A percentile compares a stretch with the other conserved stretches of the same genome.
These are phyloP conservation scores for Eunapius fragilis DNA, from an alignment of 37 sponge, comb jelly and placozoan genomes.

Conservation along the genomic window DNA sequence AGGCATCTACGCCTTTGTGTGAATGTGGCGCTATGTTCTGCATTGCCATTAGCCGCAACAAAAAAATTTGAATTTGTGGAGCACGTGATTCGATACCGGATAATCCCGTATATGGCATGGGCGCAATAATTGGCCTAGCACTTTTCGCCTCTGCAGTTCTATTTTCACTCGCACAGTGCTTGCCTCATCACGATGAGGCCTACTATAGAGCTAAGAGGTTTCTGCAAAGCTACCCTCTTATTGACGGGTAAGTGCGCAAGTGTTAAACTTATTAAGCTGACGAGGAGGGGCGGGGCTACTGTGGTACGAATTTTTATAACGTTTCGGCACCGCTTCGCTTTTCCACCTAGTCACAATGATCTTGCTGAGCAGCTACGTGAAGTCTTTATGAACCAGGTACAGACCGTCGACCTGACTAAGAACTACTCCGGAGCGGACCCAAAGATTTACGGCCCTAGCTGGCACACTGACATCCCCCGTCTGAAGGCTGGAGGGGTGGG, in stretches of 20 bases:
- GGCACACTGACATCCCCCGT: slow-evolving; percentile 80
- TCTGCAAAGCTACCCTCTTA: background rate
- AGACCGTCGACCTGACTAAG: slow-evolving; percentile 26
- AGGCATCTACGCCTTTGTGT: slow-evolving; percentile 29
- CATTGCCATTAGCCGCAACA: slow-evolving; percentile 57
- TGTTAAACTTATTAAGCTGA: background rate
- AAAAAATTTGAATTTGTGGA: background rate
- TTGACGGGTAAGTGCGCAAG: background rate
- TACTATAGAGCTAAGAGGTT: background rate
- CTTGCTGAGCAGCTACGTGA: slow-evolving; percentile 43
- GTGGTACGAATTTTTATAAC: too few relatives aligned
- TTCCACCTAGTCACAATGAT: slow-evolving; percentile 61
- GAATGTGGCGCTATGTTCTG: slow-evolving; percentile 67
- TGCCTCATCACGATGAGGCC: background rate
- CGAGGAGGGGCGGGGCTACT: background rate
- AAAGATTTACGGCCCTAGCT: background rate
- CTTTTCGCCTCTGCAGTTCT: background rate
- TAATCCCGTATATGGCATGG: background rate
- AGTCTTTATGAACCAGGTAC: slow-evolving; percentile 44
- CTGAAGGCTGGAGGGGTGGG: slow-evolving; percentile 65
- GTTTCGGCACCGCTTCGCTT: background rate
- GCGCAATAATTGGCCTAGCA: background rate
- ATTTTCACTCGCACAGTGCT: background rate
- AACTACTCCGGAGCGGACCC: slow-evolving; percentile 11
- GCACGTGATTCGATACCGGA: background rate